A percentile compares a stretch with the other conserved stretches of the same genome.
These are phyloP conservation scores for Patella ulyssiponensis DNA, from an alignment of 2,888 invertebrate genomes.

Conservation along the genomic window DNA sequence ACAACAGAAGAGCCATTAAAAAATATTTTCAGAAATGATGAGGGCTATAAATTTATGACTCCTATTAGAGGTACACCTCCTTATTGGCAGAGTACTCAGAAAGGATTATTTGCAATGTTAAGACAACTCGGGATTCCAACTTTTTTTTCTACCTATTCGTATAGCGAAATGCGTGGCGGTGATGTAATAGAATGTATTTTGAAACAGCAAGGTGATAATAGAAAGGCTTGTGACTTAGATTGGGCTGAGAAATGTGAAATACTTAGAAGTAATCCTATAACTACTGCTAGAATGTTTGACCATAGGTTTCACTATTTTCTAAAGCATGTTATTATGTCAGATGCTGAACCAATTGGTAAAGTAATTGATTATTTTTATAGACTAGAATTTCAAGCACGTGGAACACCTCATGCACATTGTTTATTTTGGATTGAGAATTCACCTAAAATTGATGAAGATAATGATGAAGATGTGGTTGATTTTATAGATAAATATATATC, in stretches of 20 bases:
- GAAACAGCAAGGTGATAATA: constrained; percentile 14
- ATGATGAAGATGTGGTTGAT: constrained; percentile 24
- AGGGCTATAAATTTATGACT: constrained; percentile 20
- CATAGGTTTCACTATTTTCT: constrained; percentile 23
- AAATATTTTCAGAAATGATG: constrained; percentile 15
- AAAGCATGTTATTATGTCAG: constrained; percentile 19
- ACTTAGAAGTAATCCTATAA: constrained; percentile 27
- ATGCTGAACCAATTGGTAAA: constrained; percentile 33
- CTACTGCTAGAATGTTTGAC: constrained; percentile 28
- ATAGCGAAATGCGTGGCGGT: constrained; percentile 20
- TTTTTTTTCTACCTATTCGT: constrained; percentile 22
- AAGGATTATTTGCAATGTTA: constrained; percentile 27
- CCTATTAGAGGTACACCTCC: constrained; percentile 24
- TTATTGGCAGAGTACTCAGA: constrained; percentile 23
- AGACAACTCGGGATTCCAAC: constrained; percentile 26
- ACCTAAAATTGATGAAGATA: constrained; percentile 25
- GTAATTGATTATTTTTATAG: constrained; percentile 42
- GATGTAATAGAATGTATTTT: constrained; percentile 22
- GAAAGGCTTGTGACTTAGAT: constrained; percentile 17
- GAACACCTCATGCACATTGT: constrained; percentile 43
- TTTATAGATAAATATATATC: constrained; percentile 40
- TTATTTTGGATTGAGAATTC: constrained; percentile 38
- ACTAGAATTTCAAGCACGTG: constrained; percentile 43
- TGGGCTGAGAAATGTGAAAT: constrained; percentile 28
- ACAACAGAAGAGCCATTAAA: constrained; percentile 18